Evolutionary conservation across 2,797 vertebrate species (phyloP).

Genomic region (Ctenopoma multispine): DNA sequence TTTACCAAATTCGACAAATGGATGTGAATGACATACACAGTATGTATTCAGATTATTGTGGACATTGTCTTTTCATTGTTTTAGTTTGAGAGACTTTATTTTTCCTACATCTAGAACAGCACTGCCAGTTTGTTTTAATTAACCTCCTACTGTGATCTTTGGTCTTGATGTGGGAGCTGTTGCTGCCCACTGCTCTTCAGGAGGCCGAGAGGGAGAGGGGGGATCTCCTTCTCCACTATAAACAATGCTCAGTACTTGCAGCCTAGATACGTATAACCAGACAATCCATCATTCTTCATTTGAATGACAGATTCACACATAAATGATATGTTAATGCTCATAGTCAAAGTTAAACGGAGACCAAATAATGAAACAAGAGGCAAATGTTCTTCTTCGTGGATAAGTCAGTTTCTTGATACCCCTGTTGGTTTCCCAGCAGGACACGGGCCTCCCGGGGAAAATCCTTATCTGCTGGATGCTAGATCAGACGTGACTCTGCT

Average conservation of each 20-base stretch:
- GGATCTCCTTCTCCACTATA: neutral
- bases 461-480: conserved; percentile 40
- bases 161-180: conserved; percentile 21
- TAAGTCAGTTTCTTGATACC: neutral
- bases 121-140: conserved; percentile 61
- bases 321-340: too few relatives aligned
- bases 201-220: neutral
- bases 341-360: neutral
- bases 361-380: neutral
- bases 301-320: neutral
- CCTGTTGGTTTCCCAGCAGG: conserved; percentile 29
- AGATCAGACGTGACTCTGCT: conserved; percentile 29
- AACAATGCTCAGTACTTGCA: neutral
- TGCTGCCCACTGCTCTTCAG: conserved; percentile 6
- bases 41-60: neutral
- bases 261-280: neutral
- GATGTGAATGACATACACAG: too few relatives aligned
- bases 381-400: neutral
- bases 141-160: conserved; percentile 58
- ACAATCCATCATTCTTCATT: neutral
- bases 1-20: too few relatives aligned
- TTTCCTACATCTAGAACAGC: conserved; percentile 29
- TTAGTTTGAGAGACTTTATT: conserved; percentile 31
- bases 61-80: conserved; percentile 1
- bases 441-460: conserved; percentile 15